Conservation (phyloP, 2,797 vertebrate genomes). For the Neosilurus mollespiculum region DNA sequence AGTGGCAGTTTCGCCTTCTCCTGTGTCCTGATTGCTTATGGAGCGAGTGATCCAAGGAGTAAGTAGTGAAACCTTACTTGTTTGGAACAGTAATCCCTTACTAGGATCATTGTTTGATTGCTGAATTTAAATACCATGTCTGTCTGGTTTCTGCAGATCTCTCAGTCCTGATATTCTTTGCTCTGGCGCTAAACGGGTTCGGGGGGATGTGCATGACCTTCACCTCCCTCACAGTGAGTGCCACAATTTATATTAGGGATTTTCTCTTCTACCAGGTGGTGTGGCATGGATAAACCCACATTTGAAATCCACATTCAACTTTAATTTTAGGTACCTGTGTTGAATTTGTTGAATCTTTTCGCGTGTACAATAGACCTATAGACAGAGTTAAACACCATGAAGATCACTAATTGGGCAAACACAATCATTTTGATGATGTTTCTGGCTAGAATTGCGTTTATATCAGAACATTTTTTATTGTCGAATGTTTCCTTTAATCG, state of each 20-base stretch:
- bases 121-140: slow-evolving; percentile 21
- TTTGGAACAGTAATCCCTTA: neutral
- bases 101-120: neutral
- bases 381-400: neutral
- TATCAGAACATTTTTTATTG: neutral
- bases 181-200: slow-evolving; percentile 92
- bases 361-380: neutral
- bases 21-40: slow-evolving; percentile 93
- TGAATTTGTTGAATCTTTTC: neutral
- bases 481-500: neutral
- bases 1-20: slow-evolving; percentile 92
- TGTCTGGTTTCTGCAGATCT: slow-evolving; percentile 74
- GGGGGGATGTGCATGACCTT: slow-evolving; percentile 99
- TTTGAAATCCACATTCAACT: neutral
- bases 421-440: neutral
- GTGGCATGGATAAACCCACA: neutral
- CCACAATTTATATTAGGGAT: neutral
- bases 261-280: neutral
- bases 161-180: slow-evolving; percentile 94
- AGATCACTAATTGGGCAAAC: neutral
- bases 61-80: slow-evolving; percentile 56
- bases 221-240: slow-evolving; percentile 93
- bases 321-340: neutral
- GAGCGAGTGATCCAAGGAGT: slow-evolving; percentile 90
- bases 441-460: neutral